phyloP scores from a whole-genome alignment of 2,888 invertebrate species.

The Pherbina coryleti region DNA sequence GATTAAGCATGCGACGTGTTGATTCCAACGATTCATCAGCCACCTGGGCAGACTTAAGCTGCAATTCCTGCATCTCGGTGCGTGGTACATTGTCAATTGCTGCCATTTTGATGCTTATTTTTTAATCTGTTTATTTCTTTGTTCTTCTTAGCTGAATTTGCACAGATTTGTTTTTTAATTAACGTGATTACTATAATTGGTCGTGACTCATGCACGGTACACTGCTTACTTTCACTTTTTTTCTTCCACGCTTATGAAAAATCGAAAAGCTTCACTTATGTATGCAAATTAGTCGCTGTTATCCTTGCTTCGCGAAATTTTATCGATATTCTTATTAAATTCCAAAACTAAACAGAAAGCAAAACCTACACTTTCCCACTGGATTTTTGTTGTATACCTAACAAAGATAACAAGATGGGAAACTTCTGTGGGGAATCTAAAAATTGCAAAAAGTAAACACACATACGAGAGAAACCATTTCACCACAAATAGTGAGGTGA shows the following conservation, averaged over 20 bases:
- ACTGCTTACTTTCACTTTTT: conserved; percentile 3
- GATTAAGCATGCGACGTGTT: conserved; percentile 59
- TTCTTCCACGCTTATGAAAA: neutral
- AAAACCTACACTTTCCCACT: neutral
- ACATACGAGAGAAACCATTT: too few relatives aligned
- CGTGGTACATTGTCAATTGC: conserved; percentile 58
- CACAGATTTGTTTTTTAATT: conserved; percentile 2
- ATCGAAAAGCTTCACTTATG: neutral
- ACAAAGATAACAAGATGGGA: too few relatives aligned
- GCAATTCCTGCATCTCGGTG: conserved; percentile 62
- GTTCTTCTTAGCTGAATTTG: neutral
- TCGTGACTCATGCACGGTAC: conserved; percentile 26
- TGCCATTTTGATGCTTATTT: conserved; percentile 50
- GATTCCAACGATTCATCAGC: conserved; percentile 64
- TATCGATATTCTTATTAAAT: conserved; percentile 9
- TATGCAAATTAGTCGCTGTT: neutral
- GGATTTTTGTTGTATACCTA: conserved; percentile 18
- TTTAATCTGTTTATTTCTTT: neutral
- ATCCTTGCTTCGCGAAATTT: conserved; percentile 17
- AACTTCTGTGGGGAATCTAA: too few relatives aligned
- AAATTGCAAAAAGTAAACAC: too few relatives aligned
- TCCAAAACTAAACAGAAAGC: neutral
- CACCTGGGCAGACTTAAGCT: conserved; percentile 61
- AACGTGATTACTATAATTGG: neutral
- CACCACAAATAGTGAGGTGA: too few relatives aligned